Evolutionary conservation across 1,140 invertebrate genomes (phyloP).

Genomic region (Harlomillsia oculata): DNA sequence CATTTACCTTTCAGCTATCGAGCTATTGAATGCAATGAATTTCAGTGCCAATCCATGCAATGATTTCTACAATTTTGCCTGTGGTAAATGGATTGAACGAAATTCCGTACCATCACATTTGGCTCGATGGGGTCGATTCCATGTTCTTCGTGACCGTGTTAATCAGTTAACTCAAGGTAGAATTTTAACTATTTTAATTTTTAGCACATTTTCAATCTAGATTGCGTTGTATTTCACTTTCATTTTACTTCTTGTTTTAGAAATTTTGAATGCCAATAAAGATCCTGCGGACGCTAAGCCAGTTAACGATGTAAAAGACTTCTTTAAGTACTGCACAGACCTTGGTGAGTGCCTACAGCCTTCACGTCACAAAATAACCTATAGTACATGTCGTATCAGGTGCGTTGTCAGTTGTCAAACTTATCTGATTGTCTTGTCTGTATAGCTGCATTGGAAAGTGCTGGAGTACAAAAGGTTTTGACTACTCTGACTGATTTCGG

Average conservation of each 20-base stretch:
- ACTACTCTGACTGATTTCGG: constrained; percentile 12
- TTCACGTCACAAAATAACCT: background rate
- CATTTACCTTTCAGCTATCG: constrained; percentile 33
- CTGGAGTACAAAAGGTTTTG: constrained; percentile 5
- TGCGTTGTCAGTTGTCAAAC: no score
- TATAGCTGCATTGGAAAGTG: constrained; percentile 10
- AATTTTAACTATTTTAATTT: constrained; percentile 1
- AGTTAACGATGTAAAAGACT: constrained; percentile 55
- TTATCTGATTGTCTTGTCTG: background rate
- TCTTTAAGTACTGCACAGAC: constrained; percentile 79
- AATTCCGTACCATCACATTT: constrained; percentile 61
- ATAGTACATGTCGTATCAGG: background rate
- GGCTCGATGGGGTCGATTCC: constrained; percentile 29
- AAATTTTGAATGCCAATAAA: constrained; percentile 38
- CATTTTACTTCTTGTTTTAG: constrained; percentile 27
- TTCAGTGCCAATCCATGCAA: constrained; percentile 46
- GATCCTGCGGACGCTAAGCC: constrained; percentile 35
- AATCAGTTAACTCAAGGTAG: constrained; percentile 27
- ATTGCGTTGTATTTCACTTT: background rate
- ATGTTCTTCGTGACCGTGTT: constrained; percentile 25
- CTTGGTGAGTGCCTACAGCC: constrained; percentile 45
- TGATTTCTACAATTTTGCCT: constrained; percentile 61
- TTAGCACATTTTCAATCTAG: background rate
- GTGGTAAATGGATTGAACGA: constrained; percentile 71
- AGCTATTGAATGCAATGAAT: constrained; percentile 41